These are phyloP conservation scores for Rhodinocichla rosea DNA, from an alignment of 2,113 vertebrate species.

Conservation along the genomic window DNA sequence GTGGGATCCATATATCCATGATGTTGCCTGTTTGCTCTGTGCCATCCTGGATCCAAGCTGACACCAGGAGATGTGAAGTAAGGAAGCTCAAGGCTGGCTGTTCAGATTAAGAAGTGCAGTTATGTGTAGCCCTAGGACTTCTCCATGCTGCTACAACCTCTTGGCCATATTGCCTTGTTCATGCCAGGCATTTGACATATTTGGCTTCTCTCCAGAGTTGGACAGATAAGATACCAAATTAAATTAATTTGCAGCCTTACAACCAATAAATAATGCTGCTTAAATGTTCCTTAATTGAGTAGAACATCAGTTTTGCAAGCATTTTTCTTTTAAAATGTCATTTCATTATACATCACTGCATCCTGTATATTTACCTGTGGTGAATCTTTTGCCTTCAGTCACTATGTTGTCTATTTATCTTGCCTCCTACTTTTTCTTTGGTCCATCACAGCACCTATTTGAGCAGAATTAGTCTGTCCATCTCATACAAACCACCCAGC, in stretches of 20 bases:
- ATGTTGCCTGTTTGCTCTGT: not conserved
- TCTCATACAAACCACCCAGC: not conserved
- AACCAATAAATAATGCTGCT: not conserved
- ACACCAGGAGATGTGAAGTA: not conserved
- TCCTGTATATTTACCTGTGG: not conserved
- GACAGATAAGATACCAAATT: not conserved
- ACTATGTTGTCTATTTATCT: not conserved
- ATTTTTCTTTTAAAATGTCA: not conserved
- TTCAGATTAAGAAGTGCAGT: not conserved
- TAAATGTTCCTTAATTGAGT: not conserved
- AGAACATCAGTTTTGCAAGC: not conserved
- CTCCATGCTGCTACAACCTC: not conserved
- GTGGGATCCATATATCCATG: accelerated
- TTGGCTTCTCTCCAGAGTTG: not conserved
- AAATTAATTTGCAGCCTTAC: not conserved
- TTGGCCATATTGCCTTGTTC: not conserved
- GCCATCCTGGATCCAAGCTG: not conserved
- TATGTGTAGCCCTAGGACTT: not conserved
- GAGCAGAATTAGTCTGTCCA: not conserved
- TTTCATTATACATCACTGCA: not conserved
- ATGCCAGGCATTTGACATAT: not conserved
- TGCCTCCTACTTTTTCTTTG: not conserved
- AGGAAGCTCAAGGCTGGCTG: not conserved
- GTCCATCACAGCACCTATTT: not conserved
- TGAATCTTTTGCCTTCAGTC: not conserved